Conservation (phyloP, 2,113 vertebrate genomes). For the Plecotus auritus region DNA sequence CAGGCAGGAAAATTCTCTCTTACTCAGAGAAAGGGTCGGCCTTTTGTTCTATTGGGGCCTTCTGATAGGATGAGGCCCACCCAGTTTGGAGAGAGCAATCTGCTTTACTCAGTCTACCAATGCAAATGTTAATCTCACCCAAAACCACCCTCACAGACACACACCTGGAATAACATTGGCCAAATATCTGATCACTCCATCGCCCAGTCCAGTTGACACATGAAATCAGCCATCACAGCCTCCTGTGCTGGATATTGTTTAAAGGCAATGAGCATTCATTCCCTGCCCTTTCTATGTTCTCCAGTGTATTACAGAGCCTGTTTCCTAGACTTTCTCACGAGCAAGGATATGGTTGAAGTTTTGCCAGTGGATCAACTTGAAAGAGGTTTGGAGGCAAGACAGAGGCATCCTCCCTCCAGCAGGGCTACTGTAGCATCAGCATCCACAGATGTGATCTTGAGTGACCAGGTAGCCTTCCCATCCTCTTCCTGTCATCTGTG, state of each 20-base stretch:
- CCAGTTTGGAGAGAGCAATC: background rate
- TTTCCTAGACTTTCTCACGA: background rate
- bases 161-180: background rate
- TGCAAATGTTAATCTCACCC: background rate
- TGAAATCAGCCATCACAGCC: background rate
- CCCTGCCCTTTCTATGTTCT: background rate
- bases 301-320: background rate
- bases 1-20: background rate
- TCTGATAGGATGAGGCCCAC: background rate
- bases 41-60: background rate
- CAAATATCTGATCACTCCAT: background rate
- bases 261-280: background rate
- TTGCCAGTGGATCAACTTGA: background rate
- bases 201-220: background rate
- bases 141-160: background rate
- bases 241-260: background rate
- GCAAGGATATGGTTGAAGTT: background rate
- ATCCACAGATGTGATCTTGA: background rate
- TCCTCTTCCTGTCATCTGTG: background rate
- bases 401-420: background rate
- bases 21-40: too few species aligned
- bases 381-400: background rate
- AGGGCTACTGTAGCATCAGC: too few species aligned
- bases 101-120: background rate
- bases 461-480: background rate